Percentiles rank a stretch among this genome's conserved stretches.
Conservation (phyloP, 2,113 vertebrate genomes). For the Lathamus discolor region DNA sequence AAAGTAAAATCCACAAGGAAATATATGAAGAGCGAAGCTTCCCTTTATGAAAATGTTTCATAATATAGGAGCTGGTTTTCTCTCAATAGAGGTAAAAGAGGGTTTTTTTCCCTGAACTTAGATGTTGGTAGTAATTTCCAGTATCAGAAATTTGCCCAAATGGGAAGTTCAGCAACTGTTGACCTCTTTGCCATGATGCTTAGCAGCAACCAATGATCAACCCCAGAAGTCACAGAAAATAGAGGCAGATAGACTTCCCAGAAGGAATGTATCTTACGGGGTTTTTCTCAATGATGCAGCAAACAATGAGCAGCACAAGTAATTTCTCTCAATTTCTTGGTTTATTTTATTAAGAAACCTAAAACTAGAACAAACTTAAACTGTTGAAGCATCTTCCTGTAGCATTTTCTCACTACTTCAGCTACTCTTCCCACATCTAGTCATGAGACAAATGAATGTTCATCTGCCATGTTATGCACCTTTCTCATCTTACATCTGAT, state of each 20-base stretch:
- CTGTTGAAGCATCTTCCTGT: neutral
- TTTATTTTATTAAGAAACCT: neutral
- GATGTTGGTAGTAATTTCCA: neutral
- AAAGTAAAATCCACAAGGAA: neutral
- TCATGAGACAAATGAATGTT: neutral
- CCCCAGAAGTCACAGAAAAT: neutral
- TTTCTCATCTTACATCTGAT: neutral
- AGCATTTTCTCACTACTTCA: neutral
- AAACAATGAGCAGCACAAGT: neutral
- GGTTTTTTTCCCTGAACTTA: neutral
- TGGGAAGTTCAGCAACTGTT: neutral
- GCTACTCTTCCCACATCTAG: neutral
- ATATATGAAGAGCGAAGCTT: neutral
- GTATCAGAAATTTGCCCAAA: neutral
- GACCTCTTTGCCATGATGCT: neutral
- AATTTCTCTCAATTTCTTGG: neutral
- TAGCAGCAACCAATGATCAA: neutral
- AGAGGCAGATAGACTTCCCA: neutral
- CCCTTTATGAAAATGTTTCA: neutral
- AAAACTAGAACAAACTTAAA: neutral
- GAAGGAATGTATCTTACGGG: accelerated
- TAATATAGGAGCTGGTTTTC: neutral
- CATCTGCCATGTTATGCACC: accelerated
- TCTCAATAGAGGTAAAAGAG: neutral
- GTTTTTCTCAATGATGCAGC: neutral